A percentile compares a stretch with the other conserved stretches of the same genome.
phyloP scores from a whole-genome alignment of 2,113 vertebrate species.

The Gobius niger region DNA sequence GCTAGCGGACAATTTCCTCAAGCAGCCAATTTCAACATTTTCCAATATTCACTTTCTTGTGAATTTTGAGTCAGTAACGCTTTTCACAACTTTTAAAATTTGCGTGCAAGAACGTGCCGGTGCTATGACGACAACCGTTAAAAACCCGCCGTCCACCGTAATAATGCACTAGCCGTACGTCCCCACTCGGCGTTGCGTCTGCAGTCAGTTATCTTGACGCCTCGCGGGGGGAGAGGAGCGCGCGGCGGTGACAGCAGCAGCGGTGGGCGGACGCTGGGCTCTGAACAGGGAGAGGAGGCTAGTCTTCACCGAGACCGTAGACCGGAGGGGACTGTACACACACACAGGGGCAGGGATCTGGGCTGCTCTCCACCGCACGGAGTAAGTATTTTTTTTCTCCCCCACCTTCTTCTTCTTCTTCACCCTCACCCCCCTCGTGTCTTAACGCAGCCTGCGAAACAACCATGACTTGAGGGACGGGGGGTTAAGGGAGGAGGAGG shows the following conservation, averaged over 20 bases:
- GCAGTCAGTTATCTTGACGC: conserved; percentile 47
- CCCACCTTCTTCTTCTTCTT: conserved; percentile 12
- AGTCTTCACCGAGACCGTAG: conserved; percentile 73
- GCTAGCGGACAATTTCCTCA: too few relatives aligned
- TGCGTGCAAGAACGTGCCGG: too few relatives aligned
- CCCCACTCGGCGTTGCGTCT: too few relatives aligned
- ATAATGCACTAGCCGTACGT: too few relatives aligned
- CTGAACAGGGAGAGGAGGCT: conserved; percentile 73
- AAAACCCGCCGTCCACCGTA: too few relatives aligned
- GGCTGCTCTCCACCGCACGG: conserved; percentile 64
- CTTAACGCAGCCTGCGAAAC: neutral
- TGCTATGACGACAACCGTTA: too few relatives aligned
- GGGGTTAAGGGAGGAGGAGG: too few relatives aligned
- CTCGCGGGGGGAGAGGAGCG: conserved; percentile 9
- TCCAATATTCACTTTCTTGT: too few relatives aligned
- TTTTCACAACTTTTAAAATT: too few relatives aligned
- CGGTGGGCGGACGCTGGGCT: conserved; percentile 73
- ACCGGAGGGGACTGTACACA: conserved; percentile 69
- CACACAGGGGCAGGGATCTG: conserved; percentile 61
- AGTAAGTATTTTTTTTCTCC: conserved; percentile 67
- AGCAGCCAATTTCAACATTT: too few relatives aligned
- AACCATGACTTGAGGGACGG: too few relatives aligned
- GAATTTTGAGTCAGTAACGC: too few relatives aligned
- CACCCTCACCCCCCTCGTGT: neutral
- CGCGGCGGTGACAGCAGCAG: conserved; percentile 62